A percentile compares a stretch with the other conserved stretches of the same genome.
Conservation (phyloP, 2,113 vertebrate genomes). For the Tympanuchus pallidicinctus region DNA sequence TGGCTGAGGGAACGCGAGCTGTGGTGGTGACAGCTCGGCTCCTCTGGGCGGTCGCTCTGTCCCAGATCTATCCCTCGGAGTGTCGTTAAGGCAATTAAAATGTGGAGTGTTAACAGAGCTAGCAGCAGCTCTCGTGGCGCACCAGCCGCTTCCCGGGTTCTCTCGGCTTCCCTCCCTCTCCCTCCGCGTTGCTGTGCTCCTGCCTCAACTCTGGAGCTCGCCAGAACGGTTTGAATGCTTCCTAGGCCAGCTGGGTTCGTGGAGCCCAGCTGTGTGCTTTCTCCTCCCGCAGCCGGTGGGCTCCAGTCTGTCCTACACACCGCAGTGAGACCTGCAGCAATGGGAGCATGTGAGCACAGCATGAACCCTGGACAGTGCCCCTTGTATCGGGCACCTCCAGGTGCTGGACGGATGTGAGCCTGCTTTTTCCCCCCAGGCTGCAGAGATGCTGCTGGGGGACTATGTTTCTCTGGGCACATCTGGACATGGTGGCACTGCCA, state of each 20-base stretch:
- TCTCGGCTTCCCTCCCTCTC: not conserved
- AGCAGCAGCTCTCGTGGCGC: not conserved
- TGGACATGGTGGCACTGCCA: not conserved
- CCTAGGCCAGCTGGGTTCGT: not conserved
- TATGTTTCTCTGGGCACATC: not conserved
- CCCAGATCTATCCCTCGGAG: conserved; percentile 33
- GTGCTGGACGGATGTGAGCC: not conserved
- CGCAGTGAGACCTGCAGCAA: not conserved
- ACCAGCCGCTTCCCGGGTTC: not conserved
- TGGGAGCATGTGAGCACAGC: not conserved
- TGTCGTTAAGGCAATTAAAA: conserved; percentile 58
- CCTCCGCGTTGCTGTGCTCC: not conserved
- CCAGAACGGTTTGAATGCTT: not conserved
- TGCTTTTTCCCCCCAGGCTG: not conserved
- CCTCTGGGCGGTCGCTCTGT: not conserved
- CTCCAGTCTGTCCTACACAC: not conserved
- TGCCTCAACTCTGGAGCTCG: not conserved
- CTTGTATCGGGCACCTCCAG: not conserved
- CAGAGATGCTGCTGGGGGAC: not conserved
- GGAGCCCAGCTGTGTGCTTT: not conserved
- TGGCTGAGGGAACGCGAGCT: not conserved
- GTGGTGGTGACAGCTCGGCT: conserved; percentile 26
- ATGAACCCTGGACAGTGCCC: not conserved
- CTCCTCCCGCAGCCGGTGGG: not conserved
- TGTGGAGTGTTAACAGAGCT: conserved; percentile 20